Evolutionary conservation across 2,113 vertebrate genomes (phyloP).

Genomic region (Typhlomys cinereus): DNA sequence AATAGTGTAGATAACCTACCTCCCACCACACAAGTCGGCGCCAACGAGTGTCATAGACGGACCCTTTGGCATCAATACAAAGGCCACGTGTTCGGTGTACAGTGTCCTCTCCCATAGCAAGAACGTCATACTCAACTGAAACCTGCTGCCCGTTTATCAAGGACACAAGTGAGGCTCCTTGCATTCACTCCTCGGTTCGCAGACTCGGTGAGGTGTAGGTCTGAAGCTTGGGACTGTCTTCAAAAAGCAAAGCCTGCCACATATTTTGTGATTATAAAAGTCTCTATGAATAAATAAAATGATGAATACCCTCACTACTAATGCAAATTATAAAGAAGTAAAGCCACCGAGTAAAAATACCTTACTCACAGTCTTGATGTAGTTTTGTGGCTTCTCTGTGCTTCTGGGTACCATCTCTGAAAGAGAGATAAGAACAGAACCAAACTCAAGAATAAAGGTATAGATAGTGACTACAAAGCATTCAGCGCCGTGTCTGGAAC

Average conservation of each 20-base stretch:
- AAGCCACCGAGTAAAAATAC: neutral
- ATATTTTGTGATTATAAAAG: accelerated
- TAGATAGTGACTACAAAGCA: neutral
- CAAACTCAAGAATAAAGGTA: neutral
- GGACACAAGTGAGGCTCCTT: neutral
- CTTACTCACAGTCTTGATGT: neutral
- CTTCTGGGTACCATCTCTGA: neutral
- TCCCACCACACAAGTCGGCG: neutral
- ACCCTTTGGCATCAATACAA: neutral
- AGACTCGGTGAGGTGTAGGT: neutral
- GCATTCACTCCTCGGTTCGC: neutral
- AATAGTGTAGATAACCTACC: neutral
- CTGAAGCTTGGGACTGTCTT: neutral
- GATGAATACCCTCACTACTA: too few relatives aligned
- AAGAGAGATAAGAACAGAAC: too few relatives aligned
- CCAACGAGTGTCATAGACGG: neutral
- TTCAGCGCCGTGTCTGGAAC: neutral
- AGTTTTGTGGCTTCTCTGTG: neutral
- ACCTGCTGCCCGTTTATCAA: neutral
- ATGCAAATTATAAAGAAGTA: too few relatives aligned
- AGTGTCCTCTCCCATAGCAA: neutral
- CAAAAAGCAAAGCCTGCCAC: neutral
- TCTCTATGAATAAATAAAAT: neutral
- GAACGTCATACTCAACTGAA: neutral
- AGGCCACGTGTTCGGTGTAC: neutral